Percentiles rank a stretch among this genome's conserved stretches.
phyloP scores from a whole-genome alignment of 2,797 vertebrate species.

The Microhierax caerulescens region DNA sequence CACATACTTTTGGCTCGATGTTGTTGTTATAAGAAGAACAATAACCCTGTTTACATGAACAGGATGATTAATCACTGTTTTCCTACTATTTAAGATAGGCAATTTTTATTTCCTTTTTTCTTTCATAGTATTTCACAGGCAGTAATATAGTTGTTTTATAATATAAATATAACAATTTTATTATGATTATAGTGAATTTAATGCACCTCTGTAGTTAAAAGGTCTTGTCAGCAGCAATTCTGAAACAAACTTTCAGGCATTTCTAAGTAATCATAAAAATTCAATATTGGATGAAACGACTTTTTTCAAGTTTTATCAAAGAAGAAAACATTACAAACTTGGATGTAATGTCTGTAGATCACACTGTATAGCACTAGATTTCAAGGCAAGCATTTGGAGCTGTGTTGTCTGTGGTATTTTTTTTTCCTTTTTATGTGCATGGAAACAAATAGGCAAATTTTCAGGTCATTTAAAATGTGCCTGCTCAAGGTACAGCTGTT shows the following conservation, averaged over 20 bases:
- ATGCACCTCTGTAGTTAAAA: neutral
- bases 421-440: neutral
- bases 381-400: neutral
- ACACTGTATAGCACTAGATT: neutral
- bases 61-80: constrained; percentile 60
- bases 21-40: constrained; percentile 63
- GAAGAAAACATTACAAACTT: neutral
- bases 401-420: neutral
- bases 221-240: constrained; percentile 1
- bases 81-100: neutral
- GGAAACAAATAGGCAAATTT: neutral
- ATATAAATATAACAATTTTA: neutral
- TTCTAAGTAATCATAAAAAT: constrained; percentile 22
- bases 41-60: constrained; percentile 61
- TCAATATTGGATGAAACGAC: neutral
- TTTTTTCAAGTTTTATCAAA: neutral
- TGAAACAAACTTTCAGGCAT: constrained; percentile 26
- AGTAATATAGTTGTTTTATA: neutral
- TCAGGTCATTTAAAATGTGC: neutral
- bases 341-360: neutral
- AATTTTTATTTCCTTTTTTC: neutral
- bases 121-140: neutral
- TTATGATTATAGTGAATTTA: constrained; percentile 6
- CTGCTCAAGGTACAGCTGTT: neutral
- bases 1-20: constrained; percentile 20